These are phyloP conservation scores for Pitta sordida DNA, from an alignment of 2,113 vertebrate genomes.

Conservation along the genomic window DNA sequence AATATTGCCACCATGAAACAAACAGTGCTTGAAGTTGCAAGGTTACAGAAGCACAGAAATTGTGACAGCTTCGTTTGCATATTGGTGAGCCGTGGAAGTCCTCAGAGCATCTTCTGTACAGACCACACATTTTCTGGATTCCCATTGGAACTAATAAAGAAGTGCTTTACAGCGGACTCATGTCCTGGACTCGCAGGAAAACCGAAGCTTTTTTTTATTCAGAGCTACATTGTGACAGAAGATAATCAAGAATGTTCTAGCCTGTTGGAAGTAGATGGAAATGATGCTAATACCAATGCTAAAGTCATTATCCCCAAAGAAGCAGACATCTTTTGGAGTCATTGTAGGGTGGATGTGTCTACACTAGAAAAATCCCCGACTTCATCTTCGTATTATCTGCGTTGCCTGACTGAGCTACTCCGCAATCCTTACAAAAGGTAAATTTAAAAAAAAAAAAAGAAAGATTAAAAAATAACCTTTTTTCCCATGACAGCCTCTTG, in stretches of 20 bases:
- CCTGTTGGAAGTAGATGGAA: slow-evolving; percentile 77
- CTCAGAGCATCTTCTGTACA: slow-evolving; percentile 75
- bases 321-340: slow-evolving; percentile 91
- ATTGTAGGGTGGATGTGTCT: slow-evolving; percentile 75
- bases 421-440: slow-evolving; percentile 75
- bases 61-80: slow-evolving; percentile 82
- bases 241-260: background rate
- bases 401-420: slow-evolving; percentile 73
- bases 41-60: slow-evolving; percentile 47
- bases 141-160: slow-evolving; percentile 69
- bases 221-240: slow-evolving; percentile 75
- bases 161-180: slow-evolving; percentile 72
- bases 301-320: slow-evolving; percentile 68
- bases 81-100: slow-evolving; percentile 82
- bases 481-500: background rate
- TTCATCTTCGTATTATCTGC: slow-evolving; percentile 79
- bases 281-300: background rate
- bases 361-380: slow-evolving; percentile 50
- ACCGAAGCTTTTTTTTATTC: slow-evolving; percentile 94
- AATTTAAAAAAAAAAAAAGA: background rate
- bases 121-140: slow-evolving; percentile 64
- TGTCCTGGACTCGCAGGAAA: slow-evolving; percentile 85
- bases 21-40: slow-evolving; percentile 47
- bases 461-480: background rate
- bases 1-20: background rate